These are phyloP conservation scores for Callopanchax toddi DNA, from an alignment of 2,113 vertebrate species.

Conservation along the genomic window DNA sequence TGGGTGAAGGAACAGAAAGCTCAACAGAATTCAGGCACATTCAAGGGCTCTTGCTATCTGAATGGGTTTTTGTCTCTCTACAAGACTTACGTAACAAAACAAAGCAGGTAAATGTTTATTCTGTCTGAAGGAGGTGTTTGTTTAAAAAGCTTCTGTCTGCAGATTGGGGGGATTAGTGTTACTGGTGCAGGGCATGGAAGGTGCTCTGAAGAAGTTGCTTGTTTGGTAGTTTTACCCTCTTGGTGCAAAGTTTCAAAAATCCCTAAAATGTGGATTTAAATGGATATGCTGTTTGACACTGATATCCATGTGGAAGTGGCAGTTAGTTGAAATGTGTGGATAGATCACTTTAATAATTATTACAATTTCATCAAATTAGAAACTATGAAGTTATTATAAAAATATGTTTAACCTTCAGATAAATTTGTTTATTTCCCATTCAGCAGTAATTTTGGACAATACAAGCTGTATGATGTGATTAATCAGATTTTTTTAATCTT, in stretches of 20 bases:
- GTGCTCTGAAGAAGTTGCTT: neutral
- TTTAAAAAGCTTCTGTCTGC: constrained; percentile 15
- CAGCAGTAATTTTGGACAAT: no score
- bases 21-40: constrained; percentile 31
- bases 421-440: no score
- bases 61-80: constrained; percentile 16
- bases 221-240: neutral
- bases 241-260: neutral
- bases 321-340: no score
- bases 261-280: no score
- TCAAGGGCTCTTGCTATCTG: constrained; percentile 27
- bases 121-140: constrained; percentile 6
- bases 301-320: no score
- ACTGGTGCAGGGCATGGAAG: neutral
- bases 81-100: constrained; percentile 24
- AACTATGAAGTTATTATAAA: no score
- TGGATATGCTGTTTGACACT: no score
- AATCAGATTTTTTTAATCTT: no score
- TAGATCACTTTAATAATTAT: no score
- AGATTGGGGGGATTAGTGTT: neutral
- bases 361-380: no score
- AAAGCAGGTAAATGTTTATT: constrained; percentile 20
- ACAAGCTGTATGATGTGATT: no score
- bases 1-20: constrained; percentile 46
- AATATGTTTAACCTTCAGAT: no score